Evolutionary conservation across 2,888 invertebrate species (phyloP), one percentile per base, ranked within the genome.

Genomic region (Ennomos fuscantarius): DNA sequence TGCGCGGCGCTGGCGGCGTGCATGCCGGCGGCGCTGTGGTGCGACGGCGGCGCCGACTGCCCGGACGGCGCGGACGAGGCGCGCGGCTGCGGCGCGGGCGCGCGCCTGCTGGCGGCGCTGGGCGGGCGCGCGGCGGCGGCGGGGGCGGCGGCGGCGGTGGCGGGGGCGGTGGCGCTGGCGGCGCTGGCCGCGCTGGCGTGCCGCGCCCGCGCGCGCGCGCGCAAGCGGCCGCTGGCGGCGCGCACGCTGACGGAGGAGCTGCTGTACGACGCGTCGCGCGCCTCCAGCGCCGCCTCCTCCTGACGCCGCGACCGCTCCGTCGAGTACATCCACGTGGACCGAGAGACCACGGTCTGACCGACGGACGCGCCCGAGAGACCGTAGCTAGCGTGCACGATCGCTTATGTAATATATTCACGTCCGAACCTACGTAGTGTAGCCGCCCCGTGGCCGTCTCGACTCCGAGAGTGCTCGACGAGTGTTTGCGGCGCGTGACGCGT

Each of bases 311-410:
- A 95, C 85, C 95, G 96, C 93, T 95, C 96, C 93, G 97, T 97
- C 94, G 97, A 97, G 88, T 97, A 96, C 90, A 97, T 97, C 84
- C 97, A 97, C 92, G 96, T 97, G 93, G 97, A 97, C 93, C 95
- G 97, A 87, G 97, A 97, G 93, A 97, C 97, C 85, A 97, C 97
- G 78, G 97, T 97, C 94, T 96, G 95, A 96, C 93, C 87, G 85
- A 85, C 84, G 87, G 84, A 58, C 46, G 48, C 48, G 34, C 15
- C 57, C 57, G n/a, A 9, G 58, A 36, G 58, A 33, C 55, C 39
- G 44, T 49, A 45, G 13, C 36, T 62, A 51, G 31, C 32, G 44
- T 48, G 54, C 54, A 57, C 60, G 40, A 51, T 47, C 37, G 36
- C 32, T 40, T 42, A 42, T 42, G 55, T 55, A 41, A 50, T 1